phyloP scores from a whole-genome alignment of 2,113 vertebrate genomes.

The Picathartes gymnocephalus region DNA sequence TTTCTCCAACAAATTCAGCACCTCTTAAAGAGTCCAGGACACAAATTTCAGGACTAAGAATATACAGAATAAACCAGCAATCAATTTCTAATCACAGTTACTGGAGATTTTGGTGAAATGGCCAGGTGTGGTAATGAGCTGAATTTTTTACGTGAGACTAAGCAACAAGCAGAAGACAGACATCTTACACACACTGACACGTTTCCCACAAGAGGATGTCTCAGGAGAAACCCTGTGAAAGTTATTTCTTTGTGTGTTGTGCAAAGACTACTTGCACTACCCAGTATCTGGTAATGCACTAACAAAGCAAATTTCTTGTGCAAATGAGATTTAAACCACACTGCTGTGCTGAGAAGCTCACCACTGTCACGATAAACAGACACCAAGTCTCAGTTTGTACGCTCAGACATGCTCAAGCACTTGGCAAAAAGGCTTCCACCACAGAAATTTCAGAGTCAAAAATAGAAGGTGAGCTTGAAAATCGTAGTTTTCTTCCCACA shows the following conservation, averaged over 20 bases:
- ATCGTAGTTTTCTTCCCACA: background rate
- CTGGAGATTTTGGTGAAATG: background rate
- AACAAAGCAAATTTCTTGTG: background rate
- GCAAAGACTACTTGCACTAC: background rate
- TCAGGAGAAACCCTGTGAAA: background rate
- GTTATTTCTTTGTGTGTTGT: background rate
- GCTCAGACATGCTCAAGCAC: background rate
- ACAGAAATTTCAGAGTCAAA: slow-evolving; percentile 23
- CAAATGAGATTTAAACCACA: background rate
- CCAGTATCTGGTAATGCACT: background rate
- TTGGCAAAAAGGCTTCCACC: background rate
- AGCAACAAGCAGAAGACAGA: background rate
- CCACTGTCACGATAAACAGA: background rate
- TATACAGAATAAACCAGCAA: background rate
- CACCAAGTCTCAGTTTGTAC: background rate
- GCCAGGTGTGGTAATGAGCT: background rate
- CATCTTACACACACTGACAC: background rate
- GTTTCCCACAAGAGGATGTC: background rate
- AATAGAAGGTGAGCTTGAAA: background rate
- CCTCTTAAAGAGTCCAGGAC: background rate
- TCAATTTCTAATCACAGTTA: background rate
- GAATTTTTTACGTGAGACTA: background rate
- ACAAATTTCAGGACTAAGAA: background rate
- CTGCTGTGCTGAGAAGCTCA: background rate
- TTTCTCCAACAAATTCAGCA: background rate